A percentile compares a stretch with the other conserved stretches of the same genome.
These are phyloP conservation scores for Dendrophyllia cribrosa DNA, from an alignment of 64 coral and sea anemone species.

Conservation along the genomic window DNA sequence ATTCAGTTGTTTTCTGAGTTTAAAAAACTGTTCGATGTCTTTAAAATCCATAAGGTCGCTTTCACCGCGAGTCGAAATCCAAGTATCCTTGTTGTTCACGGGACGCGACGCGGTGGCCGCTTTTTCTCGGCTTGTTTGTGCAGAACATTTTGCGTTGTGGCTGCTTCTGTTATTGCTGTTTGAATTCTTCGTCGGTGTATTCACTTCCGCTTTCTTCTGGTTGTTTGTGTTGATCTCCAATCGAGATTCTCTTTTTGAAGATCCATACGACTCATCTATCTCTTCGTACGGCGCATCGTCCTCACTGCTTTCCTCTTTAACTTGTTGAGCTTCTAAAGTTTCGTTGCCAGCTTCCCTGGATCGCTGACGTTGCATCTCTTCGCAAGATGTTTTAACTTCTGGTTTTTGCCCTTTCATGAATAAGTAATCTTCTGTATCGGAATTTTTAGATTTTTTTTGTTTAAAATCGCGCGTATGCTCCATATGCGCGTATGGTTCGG, in stretches of 20 bases:
- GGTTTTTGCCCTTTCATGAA: too few relatives aligned
- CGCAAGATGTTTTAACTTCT: not conserved
- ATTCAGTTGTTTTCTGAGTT: not conserved
- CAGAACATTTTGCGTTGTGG: not conserved
- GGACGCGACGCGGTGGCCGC: not conserved
- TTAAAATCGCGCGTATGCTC: not conserved
- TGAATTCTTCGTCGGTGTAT: not conserved
- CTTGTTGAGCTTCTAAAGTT: not conserved
- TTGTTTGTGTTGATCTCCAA: not conserved
- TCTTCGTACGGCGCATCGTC: not conserved
- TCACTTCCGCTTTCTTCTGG: not conserved
- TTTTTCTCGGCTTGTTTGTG: not conserved
- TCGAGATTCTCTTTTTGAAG: not conserved
- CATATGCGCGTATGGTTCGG: not conserved
- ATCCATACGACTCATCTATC: not conserved
- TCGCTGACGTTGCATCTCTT: not conserved
- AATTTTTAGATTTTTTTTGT: too few relatives aligned
- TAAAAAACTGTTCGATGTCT: not conserved
- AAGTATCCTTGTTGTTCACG: too few relatives aligned
- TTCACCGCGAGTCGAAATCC: not conserved
- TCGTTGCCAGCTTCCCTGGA: not conserved
- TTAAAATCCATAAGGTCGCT: constrained; percentile 8
- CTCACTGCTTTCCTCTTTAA: not conserved
- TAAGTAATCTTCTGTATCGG: too few relatives aligned
- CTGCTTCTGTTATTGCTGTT: not conserved